Conservation (phyloP, 37 sponge, comb jelly and placozoan species). For the Haliclona indistincta region DNA sequence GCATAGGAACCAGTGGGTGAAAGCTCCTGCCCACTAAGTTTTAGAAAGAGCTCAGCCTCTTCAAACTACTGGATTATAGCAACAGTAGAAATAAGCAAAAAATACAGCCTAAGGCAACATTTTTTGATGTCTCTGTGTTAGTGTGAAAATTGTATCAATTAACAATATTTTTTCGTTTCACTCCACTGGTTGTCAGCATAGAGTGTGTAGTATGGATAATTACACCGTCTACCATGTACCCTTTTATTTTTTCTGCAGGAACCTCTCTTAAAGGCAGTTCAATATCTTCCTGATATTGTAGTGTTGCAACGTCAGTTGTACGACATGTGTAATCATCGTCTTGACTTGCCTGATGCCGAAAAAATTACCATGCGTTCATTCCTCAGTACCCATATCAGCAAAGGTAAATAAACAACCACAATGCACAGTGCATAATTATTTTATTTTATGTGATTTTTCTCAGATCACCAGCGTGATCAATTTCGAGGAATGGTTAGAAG, state of each 20-base stretch:
- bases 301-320: not conserved
- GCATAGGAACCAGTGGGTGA: too few species aligned
- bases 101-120: too few species aligned
- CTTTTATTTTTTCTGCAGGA: not conserved
- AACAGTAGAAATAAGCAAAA: too few species aligned
- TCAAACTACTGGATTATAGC: too few species aligned
- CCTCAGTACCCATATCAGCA: not conserved
- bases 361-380: too few species aligned
- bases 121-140: not conserved
- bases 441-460: not conserved
- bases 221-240: too few species aligned
- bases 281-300: conserved; percentile 10
- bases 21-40: too few species aligned
- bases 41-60: too few species aligned
- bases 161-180: too few species aligned
- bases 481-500: not conserved
- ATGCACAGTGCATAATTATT: not conserved
- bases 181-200: too few species aligned
- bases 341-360: not conserved
- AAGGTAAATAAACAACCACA: not conserved
- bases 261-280: not conserved
- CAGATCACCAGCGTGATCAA: not conserved
- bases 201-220: too few species aligned
- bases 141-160: too few species aligned
- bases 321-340: conserved; percentile 6